Conservation (phyloP, 2,113 vertebrate genomes). For the Albula glossodonta region DNA sequence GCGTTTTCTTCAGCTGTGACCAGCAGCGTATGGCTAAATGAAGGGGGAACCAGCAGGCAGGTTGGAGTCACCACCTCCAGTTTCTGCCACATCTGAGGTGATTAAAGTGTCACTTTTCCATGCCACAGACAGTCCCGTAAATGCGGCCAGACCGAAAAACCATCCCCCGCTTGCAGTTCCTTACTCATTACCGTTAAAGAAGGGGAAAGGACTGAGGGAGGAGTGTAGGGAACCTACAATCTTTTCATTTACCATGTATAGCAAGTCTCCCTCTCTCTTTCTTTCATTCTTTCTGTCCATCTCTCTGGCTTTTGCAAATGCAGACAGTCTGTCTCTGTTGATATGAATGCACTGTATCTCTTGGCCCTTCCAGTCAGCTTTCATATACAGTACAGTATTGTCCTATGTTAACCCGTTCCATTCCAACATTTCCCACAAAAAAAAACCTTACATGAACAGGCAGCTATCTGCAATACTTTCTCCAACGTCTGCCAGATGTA, state of each 20-base stretch:
- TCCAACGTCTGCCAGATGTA: background rate
- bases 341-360: background rate
- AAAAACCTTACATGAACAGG: background rate
- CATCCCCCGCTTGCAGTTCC: constrained; percentile 45
- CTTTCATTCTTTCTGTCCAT: background rate
- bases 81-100: constrained; percentile 57
- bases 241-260: background rate
- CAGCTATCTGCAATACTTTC: background rate
- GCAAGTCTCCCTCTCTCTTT: background rate
- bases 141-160: constrained; percentile 36
- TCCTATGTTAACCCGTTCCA: background rate
- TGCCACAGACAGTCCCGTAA: constrained; percentile 41
- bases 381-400: background rate
- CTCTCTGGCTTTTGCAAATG: background rate
- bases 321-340: background rate
- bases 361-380: background rate
- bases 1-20: background rate
- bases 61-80: constrained; percentile 33
- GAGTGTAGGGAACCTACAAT: background rate
- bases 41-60: constrained; percentile 13
- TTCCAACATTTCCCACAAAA: background rate
- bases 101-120: constrained; percentile 61
- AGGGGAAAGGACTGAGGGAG: background rate
- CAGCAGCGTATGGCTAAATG: constrained; percentile 26
- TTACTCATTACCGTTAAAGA: constrained; percentile 52